Base-by-base conservation (phyloP, 2,113 vertebrate genomes). In the Chaetodon trifascialis region DNA sequence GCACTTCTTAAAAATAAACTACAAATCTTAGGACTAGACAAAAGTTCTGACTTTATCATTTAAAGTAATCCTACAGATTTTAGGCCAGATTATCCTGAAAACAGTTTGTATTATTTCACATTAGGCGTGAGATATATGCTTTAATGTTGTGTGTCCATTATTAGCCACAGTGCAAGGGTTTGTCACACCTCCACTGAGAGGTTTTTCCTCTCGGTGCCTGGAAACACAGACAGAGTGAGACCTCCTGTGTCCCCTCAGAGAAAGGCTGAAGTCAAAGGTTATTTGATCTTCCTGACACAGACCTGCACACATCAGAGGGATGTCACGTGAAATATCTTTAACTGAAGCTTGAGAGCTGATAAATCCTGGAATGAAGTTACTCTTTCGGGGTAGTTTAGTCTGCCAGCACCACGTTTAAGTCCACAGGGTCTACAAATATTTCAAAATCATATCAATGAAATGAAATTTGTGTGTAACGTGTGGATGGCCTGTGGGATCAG, bases 201-300 rank as follows among this genome's bases (percentile, higher is more conserved):
- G n/a, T 40, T 40, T 54, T 19, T 15, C 23, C 40, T 54, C 14
- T 21, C 42, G 67, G 73, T 63, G 0, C 11, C 19, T 71, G 71
- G 34, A 81, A 86, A 74, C 8, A 56, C 10, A 19, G 64, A 76
- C 74, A 69, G 71, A 84, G 82, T 84, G 74, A 76, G 82, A 70
- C 9, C 38, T 85, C 64, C 0, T 19, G 14, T 5, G 4, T 5
- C 12, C 36, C 7, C n/a, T 52, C 52, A 42, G 11, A 11, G 14
- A 7, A 46, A 2, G 47, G 14, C 49, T 11, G 42, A 42, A 7
- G 62, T 42, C 59, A 16, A 4, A 67, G 47, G 66, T 76, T 4
- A 74, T 78, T n/a, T 59, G 44, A 86, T 59, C 69, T 3, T 42
- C 60, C 52, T 73, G 55, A 59, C 44, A 56, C 11, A 68, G 3